A percentile compares a stretch with the other conserved stretches of the same genome.
Conservation (phyloP, 2,797 vertebrate species). For the Thunnus albacares region DNA sequence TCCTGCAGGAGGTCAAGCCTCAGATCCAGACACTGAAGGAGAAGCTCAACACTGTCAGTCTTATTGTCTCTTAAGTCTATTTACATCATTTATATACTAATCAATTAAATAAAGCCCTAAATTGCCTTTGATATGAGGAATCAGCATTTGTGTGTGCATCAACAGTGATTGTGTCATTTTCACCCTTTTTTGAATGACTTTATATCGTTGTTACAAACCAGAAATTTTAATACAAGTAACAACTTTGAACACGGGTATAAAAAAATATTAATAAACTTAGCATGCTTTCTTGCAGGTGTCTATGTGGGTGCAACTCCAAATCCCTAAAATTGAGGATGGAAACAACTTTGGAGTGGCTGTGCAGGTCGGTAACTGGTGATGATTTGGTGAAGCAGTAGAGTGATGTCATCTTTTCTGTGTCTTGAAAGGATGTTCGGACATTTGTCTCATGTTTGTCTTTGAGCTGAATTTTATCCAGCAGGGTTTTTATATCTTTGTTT, state of each 20-base stretch:
- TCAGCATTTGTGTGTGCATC: not conserved
- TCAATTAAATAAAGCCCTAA: not conserved
- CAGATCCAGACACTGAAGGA: slow-evolving; percentile 92
- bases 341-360: slow-evolving; percentile 96
- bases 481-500: not conserved
- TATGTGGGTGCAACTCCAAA: slow-evolving; percentile 93
- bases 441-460: not conserved
- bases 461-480: not conserved
- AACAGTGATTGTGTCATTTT: too few relatives aligned
- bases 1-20: slow-evolving; percentile 88
- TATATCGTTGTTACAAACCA: too few relatives aligned
- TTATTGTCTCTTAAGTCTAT: not conserved
- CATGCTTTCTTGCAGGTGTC: slow-evolving; percentile 85
- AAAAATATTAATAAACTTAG: not conserved
- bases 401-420: not conserved
- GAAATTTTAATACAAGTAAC: too few relatives aligned
- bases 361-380: slow-evolving; percentile 83
- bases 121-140: not conserved
- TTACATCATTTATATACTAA: not conserved
- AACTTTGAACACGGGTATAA: not conserved
- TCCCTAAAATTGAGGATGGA: slow-evolving; percentile 93
- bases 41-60: slow-evolving; percentile 89
- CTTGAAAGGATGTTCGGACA: not conserved
- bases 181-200: too few relatives aligned
- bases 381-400: too few relatives aligned